Base-by-base conservation (phyloP, 2,888 invertebrate species). In the Saturnia pavonia region DNA sequence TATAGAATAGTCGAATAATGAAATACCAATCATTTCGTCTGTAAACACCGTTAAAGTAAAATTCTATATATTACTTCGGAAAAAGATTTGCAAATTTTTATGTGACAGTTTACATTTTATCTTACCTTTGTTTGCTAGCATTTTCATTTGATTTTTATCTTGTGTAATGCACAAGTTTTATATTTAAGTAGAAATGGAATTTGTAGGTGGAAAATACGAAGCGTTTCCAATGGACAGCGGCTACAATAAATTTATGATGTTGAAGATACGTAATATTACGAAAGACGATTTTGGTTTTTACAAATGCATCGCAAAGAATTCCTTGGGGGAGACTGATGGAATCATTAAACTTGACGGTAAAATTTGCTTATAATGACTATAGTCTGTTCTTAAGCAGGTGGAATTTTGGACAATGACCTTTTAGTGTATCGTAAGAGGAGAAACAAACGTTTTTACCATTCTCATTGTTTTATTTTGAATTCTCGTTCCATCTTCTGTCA, bases 241-340 rank as follows among this genome's bases (percentile, higher is more conserved):
- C 81, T 98, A 98, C 95, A 98, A 97, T 90, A 97, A 97, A 89
- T 97, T 96, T 92, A 98, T 98, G 98, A 97, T 97, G 95, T 95
- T 98, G 83, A 98, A 97, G 94, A 98, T 98, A 84, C 95, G 97
- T 74, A 96, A 96, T 84, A 96, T 98, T 75, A 96, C 96, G 69
- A 95, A 95, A 78, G 95, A 95, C 77, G 98, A 98, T 92, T 98
- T 97, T 85, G 98, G 98, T 72, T 97, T 97, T 78, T 98, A 98
- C 94, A 97, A 97, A 90, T 98, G 98, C 88, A 97, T 98, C 75
- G 98, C 98, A 69, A 98, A 98, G 93, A 98, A 98, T 90, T 98
- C 98, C 45, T 94, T 97, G 54, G 98, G 98, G 69, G 97, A 97
- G 89, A 98, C 98, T 34, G 98, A 98, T 87, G 98, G 98, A 70